phyloP scores from a whole-genome alignment of 30 jellyfish, hydroid and myxozoan species.

The Aurelia coerulea region DNA sequence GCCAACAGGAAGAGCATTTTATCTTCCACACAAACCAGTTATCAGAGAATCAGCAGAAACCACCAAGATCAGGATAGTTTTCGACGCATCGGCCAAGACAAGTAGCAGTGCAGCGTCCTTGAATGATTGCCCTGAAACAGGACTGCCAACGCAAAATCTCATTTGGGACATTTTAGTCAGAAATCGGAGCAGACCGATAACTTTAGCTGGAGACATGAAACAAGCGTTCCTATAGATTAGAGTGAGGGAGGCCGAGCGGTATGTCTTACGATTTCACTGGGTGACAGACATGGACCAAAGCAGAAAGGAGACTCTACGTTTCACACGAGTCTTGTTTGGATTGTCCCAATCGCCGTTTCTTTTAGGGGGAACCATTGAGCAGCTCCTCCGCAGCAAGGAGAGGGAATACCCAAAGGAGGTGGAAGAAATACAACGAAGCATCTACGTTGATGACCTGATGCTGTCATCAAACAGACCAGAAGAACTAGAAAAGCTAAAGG shows the following conservation, averaged over 20 bases:
- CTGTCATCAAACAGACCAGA: background rate
- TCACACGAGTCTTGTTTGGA: conserved; percentile 74
- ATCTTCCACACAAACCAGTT: conserved; percentile 63
- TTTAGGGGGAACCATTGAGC: conserved; percentile 56
- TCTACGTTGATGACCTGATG: conserved; percentile 17
- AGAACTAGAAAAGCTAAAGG: conserved; percentile 12
- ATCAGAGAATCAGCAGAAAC: conserved; percentile 24
- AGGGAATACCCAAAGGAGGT: conserved; percentile 34
- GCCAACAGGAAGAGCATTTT: conserved; percentile 1
- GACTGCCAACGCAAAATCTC: conserved; percentile 57
- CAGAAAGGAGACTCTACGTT: conserved; percentile 18
- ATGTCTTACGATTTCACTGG: conserved; percentile 54
- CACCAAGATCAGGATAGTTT: conserved; percentile 56
- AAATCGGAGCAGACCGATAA: conserved; percentile 36
- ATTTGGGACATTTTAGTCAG: conserved; percentile 34
- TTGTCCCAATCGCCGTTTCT: conserved; percentile 71
- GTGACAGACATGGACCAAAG: conserved; percentile 17
- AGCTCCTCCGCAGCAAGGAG: conserved; percentile 41
- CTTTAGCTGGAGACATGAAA: conserved; percentile 21
- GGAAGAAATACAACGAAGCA: conserved; percentile 38
- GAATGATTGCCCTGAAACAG: conserved; percentile 72
- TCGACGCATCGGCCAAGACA: conserved; percentile 57
- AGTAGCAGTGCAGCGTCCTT: conserved; percentile 23
- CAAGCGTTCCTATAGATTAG: conserved; percentile 43
- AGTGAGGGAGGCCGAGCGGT: conserved; percentile 33